Percentiles rank a stretch among this genome's conserved stretches.
Conservation (phyloP, 2,888 invertebrate species). For the Polia nebulosa region DNA sequence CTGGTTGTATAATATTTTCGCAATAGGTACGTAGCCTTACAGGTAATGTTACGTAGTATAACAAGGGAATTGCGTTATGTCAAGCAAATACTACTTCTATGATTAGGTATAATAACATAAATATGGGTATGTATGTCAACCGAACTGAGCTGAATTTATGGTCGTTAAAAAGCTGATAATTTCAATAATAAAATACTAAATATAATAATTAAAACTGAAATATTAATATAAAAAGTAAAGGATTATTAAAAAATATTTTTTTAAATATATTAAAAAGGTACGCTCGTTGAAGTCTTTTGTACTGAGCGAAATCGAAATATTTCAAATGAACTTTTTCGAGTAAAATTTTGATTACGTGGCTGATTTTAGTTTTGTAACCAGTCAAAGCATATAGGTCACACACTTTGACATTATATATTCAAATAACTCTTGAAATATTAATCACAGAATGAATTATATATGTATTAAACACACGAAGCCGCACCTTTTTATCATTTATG, state of each 20-base stretch:
- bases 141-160: background rate
- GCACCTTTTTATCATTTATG: constrained; percentile 4
- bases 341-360: constrained; percentile 27
- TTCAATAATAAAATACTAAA: background rate
- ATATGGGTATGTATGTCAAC: constrained; percentile 4
- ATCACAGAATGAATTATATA: constrained; percentile 4
- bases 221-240: background rate
- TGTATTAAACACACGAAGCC: background rate
- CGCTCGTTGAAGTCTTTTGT: constrained; percentile 79
- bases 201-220: background rate
- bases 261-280: background rate
- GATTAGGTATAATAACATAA: background rate
- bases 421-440: constrained; percentile 14
- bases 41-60: constrained; percentile 54
- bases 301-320: constrained; percentile 30
- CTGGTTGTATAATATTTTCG: constrained; percentile 68
- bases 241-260: no score
- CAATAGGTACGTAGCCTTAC: constrained; percentile 65
- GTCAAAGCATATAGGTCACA: constrained; percentile 35
- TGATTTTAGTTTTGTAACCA: constrained; percentile 41
- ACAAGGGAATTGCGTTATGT: constrained; percentile 42
- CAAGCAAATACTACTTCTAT: constrained; percentile 29
- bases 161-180: background rate
- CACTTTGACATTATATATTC: constrained; percentile 28
- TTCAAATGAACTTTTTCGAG: constrained; percentile 21